Evolutionary conservation across 2,888 invertebrate species (phyloP).

Genomic region (Cataglyphis livida): DNA sequence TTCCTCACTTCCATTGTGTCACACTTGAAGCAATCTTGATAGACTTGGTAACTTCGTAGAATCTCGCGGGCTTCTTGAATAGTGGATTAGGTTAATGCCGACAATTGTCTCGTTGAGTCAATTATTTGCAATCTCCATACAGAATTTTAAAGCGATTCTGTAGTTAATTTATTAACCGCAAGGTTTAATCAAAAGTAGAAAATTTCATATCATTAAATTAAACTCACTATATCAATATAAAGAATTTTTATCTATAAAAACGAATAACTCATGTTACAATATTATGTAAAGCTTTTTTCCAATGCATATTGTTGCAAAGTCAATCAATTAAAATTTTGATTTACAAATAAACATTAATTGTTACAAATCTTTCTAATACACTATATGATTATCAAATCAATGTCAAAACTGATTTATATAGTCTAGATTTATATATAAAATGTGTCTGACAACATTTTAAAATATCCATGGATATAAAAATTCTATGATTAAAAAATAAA

Average conservation of each 20-base stretch:
- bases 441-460: constrained; percentile 18
- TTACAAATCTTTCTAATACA: not conserved
- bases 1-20: constrained; percentile 70
- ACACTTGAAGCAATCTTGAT: constrained; percentile 53
- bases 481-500: not conserved
- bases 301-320: not conserved
- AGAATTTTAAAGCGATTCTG: constrained; percentile 29
- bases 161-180: constrained; percentile 36
- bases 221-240: not conserved
- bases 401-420: constrained; percentile 17
- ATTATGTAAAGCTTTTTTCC: not conserved
- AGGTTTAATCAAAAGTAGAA: constrained; percentile 34
- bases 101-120: constrained; percentile 62
- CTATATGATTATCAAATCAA: not conserved
- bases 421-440: not conserved
- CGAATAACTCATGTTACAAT: not conserved
- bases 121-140: constrained; percentile 63
- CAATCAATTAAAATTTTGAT: not conserved
- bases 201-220: constrained; percentile 9
- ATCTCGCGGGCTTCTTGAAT: constrained; percentile 59
- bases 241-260: constrained; percentile 24
- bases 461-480: constrained; percentile 9
- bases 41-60: constrained; percentile 60
- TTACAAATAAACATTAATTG: not conserved
- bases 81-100: constrained; percentile 54